Evolutionary conservation across 2,113 vertebrate genomes (phyloP).

Genomic region (Orthochromis indermauri): DNA sequence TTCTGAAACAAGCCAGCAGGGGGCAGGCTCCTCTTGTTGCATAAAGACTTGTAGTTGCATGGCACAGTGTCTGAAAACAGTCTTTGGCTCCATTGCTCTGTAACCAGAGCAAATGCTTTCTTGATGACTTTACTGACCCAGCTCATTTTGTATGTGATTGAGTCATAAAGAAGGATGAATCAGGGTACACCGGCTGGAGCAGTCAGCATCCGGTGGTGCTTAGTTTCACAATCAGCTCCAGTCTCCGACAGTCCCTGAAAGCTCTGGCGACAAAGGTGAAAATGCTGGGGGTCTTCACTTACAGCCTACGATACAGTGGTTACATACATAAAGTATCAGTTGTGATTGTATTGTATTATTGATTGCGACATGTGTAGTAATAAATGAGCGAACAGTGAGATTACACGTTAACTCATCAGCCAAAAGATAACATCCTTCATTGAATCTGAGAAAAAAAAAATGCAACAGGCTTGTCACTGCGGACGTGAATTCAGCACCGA

Average conservation of each 20-base stretch:
- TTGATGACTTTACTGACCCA: not conserved
- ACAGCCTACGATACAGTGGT: not conserved
- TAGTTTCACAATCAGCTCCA: not conserved
- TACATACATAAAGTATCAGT: not conserved
- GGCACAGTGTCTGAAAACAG: not conserved
- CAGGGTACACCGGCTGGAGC: not conserved
- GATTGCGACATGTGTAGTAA: not conserved
- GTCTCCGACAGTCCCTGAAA: not conserved
- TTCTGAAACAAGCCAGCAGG: not conserved
- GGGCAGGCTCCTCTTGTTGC: not conserved
- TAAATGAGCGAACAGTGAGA: not conserved
- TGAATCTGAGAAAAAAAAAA: not conserved
- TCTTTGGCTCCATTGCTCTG: not conserved
- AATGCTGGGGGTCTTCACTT: not conserved
- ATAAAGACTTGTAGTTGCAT: not conserved
- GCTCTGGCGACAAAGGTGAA: not conserved
- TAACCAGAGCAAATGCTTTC: not conserved
- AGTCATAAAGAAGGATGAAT: not conserved
- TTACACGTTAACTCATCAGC: not conserved
- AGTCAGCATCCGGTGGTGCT: accelerated
- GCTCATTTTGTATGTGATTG: not conserved
- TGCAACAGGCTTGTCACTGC: not conserved
- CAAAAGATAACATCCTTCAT: not conserved
- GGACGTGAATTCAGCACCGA: not conserved
- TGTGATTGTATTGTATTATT: not conserved